phyloP scores from a whole-genome alignment of 2,113 vertebrate species.

The Ptychochromis oligacanthus region DNA sequence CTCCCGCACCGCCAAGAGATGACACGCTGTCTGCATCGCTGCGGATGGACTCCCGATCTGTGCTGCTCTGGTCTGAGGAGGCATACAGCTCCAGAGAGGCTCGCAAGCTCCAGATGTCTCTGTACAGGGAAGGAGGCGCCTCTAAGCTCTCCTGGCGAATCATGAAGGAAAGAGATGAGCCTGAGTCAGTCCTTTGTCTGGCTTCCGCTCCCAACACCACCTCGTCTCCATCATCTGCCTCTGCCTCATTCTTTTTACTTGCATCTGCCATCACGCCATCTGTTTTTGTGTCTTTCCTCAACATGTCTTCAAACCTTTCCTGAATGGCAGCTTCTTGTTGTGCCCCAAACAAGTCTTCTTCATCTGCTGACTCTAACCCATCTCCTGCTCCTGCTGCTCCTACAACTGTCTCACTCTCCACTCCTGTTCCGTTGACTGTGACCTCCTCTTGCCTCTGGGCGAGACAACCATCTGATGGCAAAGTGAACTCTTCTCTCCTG shows the following conservation, averaged over 20 bases:
- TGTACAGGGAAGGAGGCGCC: conserved; percentile 83
- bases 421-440: conserved; percentile 21
- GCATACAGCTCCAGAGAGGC: conserved; percentile 92
- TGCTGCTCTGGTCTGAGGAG: conserved; percentile 91
- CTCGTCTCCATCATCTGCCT: conserved; percentile 61
- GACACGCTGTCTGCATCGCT: conserved; percentile 91
- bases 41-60: conserved; percentile 90
- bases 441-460: conserved; percentile 16
- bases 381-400: not conserved
- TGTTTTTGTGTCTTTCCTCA: not conserved
- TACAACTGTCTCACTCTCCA: conserved; percentile 12
- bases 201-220: conserved; percentile 53
- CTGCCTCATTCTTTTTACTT: conserved; percentile 38
- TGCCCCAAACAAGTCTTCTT: conserved; percentile 50
- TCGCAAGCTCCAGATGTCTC: conserved; percentile 95
- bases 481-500: conserved; percentile 20
- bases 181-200: conserved; percentile 46
- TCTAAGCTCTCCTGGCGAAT: conserved; percentile 72
- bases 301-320: conserved; percentile 36
- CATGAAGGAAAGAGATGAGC: conserved; percentile 51
- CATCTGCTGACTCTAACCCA: conserved; percentile 18
- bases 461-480: not conserved
- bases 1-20: conserved; percentile 75
- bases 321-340: conserved; percentile 22
- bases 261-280: not conserved